Evolutionary conservation across 2,113 vertebrate species (phyloP).

Genomic region (Callorhinus ursinus): DNA sequence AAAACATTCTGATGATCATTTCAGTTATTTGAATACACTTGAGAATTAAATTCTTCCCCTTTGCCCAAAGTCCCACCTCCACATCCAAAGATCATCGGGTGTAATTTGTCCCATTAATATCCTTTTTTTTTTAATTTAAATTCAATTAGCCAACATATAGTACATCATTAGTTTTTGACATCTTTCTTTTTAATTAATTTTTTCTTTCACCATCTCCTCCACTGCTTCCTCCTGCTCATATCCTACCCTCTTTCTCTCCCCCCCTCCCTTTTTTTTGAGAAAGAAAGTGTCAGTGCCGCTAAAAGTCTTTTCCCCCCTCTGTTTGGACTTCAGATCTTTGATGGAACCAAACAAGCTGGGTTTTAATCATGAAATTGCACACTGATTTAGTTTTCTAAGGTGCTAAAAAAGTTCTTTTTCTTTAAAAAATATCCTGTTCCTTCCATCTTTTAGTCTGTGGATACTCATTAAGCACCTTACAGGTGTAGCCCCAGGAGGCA

Average conservation of each 20-base stretch:
- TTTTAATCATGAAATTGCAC: neutral
- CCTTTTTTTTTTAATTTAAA: too few relatives aligned
- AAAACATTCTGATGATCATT: neutral
- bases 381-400: neutral
- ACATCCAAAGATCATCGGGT: neutral
- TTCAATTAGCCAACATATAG: too few relatives aligned
- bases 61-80: neutral
- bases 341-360: neutral
- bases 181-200: neutral
- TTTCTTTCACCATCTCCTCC: neutral
- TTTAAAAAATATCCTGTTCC: neutral
- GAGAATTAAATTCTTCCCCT: neutral
- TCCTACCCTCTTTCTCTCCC: neutral
- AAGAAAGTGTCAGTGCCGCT: neutral
- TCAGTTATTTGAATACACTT: neutral
- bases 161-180: neutral
- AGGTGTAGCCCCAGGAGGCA: rapidly evolving
- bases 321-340: neutral
- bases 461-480: too few relatives aligned
- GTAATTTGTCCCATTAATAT: neutral
- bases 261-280: neutral
- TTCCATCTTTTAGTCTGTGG: neutral
- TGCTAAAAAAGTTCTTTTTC: neutral
- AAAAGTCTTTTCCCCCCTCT: neutral
- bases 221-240: neutral